Base-by-base conservation (phyloP, 2,113 vertebrate genomes). In the Athene noctua region DNA sequence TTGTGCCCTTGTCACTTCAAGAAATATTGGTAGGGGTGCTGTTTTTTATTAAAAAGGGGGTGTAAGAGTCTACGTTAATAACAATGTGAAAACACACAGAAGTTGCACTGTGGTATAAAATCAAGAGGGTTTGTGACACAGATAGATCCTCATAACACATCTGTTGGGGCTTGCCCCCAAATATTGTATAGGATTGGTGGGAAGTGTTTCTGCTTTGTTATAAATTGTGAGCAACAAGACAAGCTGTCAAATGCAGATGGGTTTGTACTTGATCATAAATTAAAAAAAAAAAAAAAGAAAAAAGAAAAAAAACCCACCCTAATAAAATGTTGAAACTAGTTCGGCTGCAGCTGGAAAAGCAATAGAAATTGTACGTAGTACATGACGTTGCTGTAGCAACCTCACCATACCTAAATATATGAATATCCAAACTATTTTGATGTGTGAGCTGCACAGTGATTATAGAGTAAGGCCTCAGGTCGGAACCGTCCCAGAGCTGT, bases 181-280 rank as follows among this genome's bases (percentile, higher is more conserved):
- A 80, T 79, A 75, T 14, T 68, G 32, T 72, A 38, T 26, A 71
- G 62, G 36, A 92, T 78, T 71, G 80, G 42, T 88, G 77, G 78
- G 54, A 92, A 57, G 10, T 59, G 38, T 85, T 96, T 95, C 59
- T 93, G 47, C 47, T 78, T 91, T 93, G 57, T 84, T 94, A n/a
- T 88, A 93, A 96, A 96, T 89, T 77, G 25, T 75, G 72, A 95
- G 66, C 63, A 85, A 51, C 22, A 63, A 95, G 91, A 90, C 65
- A 82, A 18, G 62, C 83, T 96, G 91, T 91, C 88, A 95, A 23
- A 46, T 46, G 42, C 30, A 78, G 21, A 85, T 92, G 22, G 52
- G 71, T 96, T 97, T 96, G 78, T 96, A 94, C 86, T 89, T 63
- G 88, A 94, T 89, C 78, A 58, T 86, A 93, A 95, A 79, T 80